Percentiles rank a stretch among this genome's conserved stretches.
phyloP scores from a whole-genome alignment of 2,888 invertebrate species.

The Chirona hameri region DNA sequence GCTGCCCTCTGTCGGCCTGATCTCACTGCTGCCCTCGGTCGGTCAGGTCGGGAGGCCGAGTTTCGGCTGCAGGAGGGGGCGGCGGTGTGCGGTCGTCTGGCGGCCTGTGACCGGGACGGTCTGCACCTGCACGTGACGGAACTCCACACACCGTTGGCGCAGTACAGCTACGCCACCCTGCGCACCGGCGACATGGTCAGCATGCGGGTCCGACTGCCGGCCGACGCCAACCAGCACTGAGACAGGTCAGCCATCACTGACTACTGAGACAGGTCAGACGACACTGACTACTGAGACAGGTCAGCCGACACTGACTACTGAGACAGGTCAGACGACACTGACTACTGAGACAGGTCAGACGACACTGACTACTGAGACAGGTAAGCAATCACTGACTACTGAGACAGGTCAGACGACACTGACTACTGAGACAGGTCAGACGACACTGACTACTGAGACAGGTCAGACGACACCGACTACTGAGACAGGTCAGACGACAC shows the following conservation, averaged over 20 bases:
- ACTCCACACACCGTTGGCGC: not conserved
- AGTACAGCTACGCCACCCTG: not conserved
- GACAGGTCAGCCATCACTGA: not conserved
- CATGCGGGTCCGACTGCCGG: not conserved
- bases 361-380: not conserved
- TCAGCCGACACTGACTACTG: not conserved
- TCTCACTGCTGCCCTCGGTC: no score
- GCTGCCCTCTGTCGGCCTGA: no score
- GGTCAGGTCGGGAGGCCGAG: not conserved
- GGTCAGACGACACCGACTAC: no score
- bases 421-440: no score
- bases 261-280: not conserved
- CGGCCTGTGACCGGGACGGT: conserved; percentile 8
- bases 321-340: not conserved
- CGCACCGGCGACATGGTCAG: conserved; percentile 1
- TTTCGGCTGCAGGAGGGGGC: not conserved
- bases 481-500: no score
- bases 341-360: not conserved
- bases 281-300: not conserved
- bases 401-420: no score
- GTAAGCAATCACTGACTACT: not conserved
- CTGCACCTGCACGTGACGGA: conserved; percentile 13
- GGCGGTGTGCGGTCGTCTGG: not conserved
- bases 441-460: no score
- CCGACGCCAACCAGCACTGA: not conserved